Percentiles rank a stretch among this genome's conserved stretches.
Evolutionary conservation across 2,888 invertebrate genomes (phyloP).

Genomic region (Hymenopus coronatus): DNA sequence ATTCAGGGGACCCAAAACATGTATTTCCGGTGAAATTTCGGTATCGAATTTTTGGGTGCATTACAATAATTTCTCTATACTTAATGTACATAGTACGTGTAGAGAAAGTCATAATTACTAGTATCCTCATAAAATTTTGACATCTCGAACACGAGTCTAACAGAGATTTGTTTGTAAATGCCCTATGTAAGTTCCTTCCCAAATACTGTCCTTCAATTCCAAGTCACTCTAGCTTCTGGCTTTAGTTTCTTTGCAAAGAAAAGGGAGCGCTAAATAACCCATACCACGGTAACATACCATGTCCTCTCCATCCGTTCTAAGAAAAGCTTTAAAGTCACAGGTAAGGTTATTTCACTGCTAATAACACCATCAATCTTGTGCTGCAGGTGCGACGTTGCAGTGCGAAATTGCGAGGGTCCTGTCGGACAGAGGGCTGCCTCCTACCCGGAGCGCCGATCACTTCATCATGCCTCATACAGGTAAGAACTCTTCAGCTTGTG

Average conservation of each 20-base stretch:
- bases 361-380: background rate
- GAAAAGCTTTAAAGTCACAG: background rate
- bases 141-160: too few relatives aligned
- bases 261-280: background rate
- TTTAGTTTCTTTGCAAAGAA: background rate
- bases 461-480: background rate
- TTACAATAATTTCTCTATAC: too few relatives aligned
- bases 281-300: background rate
- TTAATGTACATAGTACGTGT: too few relatives aligned
- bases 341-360: background rate
- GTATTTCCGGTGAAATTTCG: too few relatives aligned
- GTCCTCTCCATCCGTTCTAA: background rate
- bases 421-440: background rate
- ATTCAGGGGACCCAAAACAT: too few relatives aligned
- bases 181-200: too few relatives aligned
- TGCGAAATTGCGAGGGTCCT: background rate
- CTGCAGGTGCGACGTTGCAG: background rate
- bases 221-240: background rate
- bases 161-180: too few relatives aligned
- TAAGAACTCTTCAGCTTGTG: background rate
- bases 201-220: too few relatives aligned
- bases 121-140: too few relatives aligned
- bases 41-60: too few relatives aligned
- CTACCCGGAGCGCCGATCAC: background rate
- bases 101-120: too few relatives aligned